A percentile compares a stretch with the other conserved stretches of the same genome.
Conservation (phyloP, 2,888 invertebrate species). For the Eristalis pertinax region DNA sequence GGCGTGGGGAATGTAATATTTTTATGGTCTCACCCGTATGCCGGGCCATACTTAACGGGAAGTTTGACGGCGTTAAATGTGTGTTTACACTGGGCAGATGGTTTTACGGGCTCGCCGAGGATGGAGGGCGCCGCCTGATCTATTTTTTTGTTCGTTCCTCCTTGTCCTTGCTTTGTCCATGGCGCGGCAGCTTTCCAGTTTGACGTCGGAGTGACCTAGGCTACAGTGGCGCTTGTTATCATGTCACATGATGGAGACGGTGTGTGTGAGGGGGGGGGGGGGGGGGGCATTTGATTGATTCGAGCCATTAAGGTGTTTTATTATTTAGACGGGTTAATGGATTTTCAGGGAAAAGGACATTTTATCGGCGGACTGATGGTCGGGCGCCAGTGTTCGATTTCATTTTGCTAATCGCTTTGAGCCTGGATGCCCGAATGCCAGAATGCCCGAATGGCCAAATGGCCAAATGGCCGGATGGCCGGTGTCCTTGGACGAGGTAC, state of each 20-base stretch:
- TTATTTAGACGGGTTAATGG: slow-evolving; percentile 67
- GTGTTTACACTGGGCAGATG: slow-evolving; percentile 62
- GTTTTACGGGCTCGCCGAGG: slow-evolving; percentile 12
- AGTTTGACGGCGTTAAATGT: slow-evolving; percentile 42
- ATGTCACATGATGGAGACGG: background rate
- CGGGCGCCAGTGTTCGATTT: slow-evolving; percentile 35
- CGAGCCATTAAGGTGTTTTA: slow-evolving; percentile 57
- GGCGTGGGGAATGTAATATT: slow-evolving; percentile 51
- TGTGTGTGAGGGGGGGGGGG: background rate
- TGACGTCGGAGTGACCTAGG: slow-evolving; percentile 6
- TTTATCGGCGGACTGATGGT: slow-evolving; percentile 16
- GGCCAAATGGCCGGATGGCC: background rate
- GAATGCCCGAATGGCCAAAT: too few relatives aligned
- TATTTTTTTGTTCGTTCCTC: background rate
- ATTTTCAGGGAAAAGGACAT: slow-evolving; percentile 37
- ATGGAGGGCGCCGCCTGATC: background rate
- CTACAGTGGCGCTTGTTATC: background rate
- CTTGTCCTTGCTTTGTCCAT: background rate
- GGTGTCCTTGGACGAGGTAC: background rate
- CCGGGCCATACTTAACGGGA: slow-evolving; percentile 7
- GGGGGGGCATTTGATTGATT: slow-evolving; percentile 59
- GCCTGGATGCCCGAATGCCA: background rate
- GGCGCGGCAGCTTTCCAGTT: background rate
- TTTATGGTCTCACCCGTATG: slow-evolving; percentile 18
- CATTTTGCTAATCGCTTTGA: slow-evolving; percentile 15